Percentiles rank a stretch among this genome's conserved stretches.
Evolutionary conservation across 2,113 vertebrate genomes (phyloP).

Genomic region (Coreoperca whiteheadi): DNA sequence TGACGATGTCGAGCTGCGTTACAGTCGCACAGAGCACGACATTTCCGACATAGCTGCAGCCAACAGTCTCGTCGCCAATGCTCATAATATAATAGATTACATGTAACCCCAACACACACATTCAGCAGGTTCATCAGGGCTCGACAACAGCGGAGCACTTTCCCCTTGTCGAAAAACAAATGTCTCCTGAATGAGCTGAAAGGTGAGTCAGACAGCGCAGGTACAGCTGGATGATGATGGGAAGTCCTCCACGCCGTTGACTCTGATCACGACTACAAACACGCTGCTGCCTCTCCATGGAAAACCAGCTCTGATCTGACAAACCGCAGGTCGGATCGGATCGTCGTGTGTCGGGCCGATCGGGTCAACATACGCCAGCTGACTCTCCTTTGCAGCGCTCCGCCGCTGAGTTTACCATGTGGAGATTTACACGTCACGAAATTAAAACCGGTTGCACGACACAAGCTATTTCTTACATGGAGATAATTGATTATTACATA

Average conservation of each 20-base stretch:
- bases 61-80: not conserved
- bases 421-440: not conserved
- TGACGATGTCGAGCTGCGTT: not conserved
- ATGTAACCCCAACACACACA: not conserved
- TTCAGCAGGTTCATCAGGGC: not conserved
- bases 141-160: not conserved
- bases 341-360: too few species aligned
- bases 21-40: not conserved
- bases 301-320: not conserved
- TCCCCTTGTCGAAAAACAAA: not conserved
- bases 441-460: not conserved
- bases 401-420: not conserved
- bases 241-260: not conserved
- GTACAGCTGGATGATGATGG: not conserved
- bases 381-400: too few species aligned
- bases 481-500: not conserved
- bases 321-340: not conserved
- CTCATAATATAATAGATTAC: not conserved
- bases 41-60: not conserved
- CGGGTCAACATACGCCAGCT: not conserved
- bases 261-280: not conserved
- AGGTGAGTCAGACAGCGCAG: not conserved
- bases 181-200: not conserved
- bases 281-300: not conserved
- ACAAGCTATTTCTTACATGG: not conserved